Conservation (phyloP, 2,113 vertebrate species). For the Oreochromis niloticus region DNA sequence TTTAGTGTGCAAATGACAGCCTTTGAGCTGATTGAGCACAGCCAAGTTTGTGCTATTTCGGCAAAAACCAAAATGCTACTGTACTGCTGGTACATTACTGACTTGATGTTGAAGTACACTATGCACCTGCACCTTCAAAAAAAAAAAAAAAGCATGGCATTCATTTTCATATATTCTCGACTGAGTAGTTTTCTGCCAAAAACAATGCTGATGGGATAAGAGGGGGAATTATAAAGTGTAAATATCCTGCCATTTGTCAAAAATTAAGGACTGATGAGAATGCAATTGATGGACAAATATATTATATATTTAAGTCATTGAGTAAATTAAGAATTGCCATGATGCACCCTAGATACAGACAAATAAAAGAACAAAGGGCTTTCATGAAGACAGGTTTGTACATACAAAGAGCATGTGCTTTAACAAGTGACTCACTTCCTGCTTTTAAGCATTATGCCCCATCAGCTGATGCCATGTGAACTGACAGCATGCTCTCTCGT, state of each 20-base stretch:
- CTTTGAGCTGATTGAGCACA: background rate
- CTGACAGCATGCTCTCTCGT: constrained; percentile 30
- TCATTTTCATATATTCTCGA: background rate
- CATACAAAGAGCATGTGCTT: background rate
- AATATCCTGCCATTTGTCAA: background rate
- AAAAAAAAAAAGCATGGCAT: background rate
- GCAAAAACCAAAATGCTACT: background rate
- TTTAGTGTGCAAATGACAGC: constrained; percentile 16
- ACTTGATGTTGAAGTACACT: background rate
- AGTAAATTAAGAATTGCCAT: background rate
- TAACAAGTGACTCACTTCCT: constrained; percentile 23
- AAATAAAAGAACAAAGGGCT: background rate
- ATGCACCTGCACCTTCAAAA: background rate
- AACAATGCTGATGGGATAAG: background rate
- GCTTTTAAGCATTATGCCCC: background rate
- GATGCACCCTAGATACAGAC: background rate
- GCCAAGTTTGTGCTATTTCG: background rate
- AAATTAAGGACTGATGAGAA: background rate
- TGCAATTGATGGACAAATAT: background rate
- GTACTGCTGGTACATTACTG: background rate
- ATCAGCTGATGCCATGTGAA: constrained; percentile 18
- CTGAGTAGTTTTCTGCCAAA: background rate
- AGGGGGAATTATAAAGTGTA: background rate
- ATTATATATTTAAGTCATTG: background rate
- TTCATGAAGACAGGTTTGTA: background rate